Evolutionary conservation across 2,113 vertebrate genomes (phyloP), one percentile per base, ranked within the genome.

Genomic region (Rousettus leschenaultii): DNA sequence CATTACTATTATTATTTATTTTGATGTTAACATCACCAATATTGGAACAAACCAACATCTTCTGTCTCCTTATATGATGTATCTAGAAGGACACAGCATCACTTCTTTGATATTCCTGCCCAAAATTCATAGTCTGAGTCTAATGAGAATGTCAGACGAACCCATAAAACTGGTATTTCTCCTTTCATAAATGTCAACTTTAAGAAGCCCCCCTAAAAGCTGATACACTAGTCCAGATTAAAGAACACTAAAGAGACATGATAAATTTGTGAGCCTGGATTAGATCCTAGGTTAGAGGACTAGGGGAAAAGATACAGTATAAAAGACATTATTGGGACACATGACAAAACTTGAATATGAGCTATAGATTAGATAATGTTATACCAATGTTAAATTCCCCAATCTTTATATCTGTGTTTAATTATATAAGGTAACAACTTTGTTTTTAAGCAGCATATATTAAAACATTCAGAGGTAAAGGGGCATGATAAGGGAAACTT

Each of bases 401-500:
- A 7, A 83, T 89, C 53, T 89, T 79, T 66, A 11, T 51, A 96
- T 94, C 40, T 89, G 22, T 89, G 18, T 48, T 73, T 88, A 75
- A 48, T 75, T 63, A 65, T 28, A 21, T 57, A 75, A 71, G 7
- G 87, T 21, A 96, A 89, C 35, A 65, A 16, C 21, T 85, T 86
- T 95, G 19, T 22, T 59, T 95, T 75, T 73, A 30, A 24, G n/a
- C 33, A 92, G 94, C 35, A 94, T 16, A 68, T 19, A 59, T 14
- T 90, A 68, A 87, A 95, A 74, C 53, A 87, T 45, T 88, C 78
- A 89, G 59, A 38, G 65, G 73, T 33, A 91, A 87, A 79, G 11
- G 38, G 43, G 5, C 28, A 96, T 43, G 21, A 48, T 83, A 63
- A 79, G 18, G 40, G 30, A 33, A 93, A 91, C 21, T 59, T 74